Percentiles rank a stretch among this genome's conserved stretches.
These are phyloP conservation scores for Chauna torquata DNA, from an alignment of 2,113 vertebrate genomes.

Conservation along the genomic window DNA sequence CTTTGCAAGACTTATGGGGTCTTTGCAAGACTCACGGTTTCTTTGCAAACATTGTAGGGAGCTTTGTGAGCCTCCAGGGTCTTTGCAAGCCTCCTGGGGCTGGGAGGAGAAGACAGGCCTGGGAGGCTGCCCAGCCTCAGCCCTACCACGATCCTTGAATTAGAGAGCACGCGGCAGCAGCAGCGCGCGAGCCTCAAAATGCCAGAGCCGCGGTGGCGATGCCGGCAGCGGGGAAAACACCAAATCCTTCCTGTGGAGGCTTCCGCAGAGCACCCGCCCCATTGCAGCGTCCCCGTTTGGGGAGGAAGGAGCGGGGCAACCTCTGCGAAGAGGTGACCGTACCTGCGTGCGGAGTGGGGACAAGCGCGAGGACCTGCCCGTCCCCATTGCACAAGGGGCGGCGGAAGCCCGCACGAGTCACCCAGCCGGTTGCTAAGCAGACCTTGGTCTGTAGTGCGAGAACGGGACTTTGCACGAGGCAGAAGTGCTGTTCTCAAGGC, in stretches of 20 bases:
- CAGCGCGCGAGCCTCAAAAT: no score
- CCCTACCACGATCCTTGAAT: no score
- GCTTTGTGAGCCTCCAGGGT: not conserved
- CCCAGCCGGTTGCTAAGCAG: not conserved
- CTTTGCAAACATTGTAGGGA: not conserved
- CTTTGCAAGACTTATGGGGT: not conserved
- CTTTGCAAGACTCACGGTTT: not conserved
- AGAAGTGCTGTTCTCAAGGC: not conserved
- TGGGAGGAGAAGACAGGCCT: no score
- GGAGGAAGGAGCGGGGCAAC: not conserved
- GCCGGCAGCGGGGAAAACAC: not conserved
- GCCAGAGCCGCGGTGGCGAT: not conserved
- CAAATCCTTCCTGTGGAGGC: not conserved
- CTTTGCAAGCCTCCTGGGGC: not conserved
- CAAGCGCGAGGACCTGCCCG: not conserved
- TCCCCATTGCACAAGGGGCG: rapidly evolving
- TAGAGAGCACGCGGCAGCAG: no score
- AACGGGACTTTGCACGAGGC: not conserved
- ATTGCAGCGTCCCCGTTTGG: not conserved
- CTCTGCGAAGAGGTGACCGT: rapidly evolving
- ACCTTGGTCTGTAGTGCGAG: not conserved
- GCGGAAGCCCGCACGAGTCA: rapidly evolving
- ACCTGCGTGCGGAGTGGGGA: rapidly evolving
- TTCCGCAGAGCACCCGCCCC: not conserved
- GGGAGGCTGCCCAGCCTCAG: no score